Conservation (phyloP, 2,888 invertebrate species). For the Plebejus argus region DNA sequence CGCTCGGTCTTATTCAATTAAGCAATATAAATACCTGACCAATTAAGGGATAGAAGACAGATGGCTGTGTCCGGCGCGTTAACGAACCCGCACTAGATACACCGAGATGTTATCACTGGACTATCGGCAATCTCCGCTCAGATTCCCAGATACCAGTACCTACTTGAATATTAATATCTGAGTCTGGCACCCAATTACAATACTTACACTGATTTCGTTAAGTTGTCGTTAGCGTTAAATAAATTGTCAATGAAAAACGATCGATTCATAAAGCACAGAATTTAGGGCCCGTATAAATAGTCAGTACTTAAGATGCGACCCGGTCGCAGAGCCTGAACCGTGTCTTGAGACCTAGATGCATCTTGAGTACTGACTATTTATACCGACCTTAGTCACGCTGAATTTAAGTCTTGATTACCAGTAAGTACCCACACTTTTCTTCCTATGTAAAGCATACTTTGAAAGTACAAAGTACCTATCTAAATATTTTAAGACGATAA, state of each 20-base stretch:
- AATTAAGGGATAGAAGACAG: slow-evolving; percentile 26
- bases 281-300: too few relatives aligned
- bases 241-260: neutral
- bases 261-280: neutral
- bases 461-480: too few relatives aligned
- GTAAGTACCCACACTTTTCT: too few relatives aligned
- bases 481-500: neutral
- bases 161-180: slow-evolving; percentile 28
- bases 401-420: too few relatives aligned
- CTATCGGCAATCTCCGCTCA: slow-evolving; percentile 12
- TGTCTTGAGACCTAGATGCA: too few relatives aligned
- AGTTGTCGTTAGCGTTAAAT: neutral
- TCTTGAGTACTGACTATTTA: too few relatives aligned
- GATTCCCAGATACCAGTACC: slow-evolving; percentile 3
- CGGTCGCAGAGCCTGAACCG: too few relatives aligned
- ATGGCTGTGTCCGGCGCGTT: slow-evolving; percentile 2
- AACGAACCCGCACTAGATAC: slow-evolving; percentile 19
- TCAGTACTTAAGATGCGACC: too few relatives aligned
- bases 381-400: neutral
- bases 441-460: too few relatives aligned
- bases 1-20: slow-evolving; percentile 2
- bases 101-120: slow-evolving; percentile 18
- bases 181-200: neutral
- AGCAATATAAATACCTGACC: slow-evolving; percentile 13
- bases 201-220: neutral